A percentile compares a stretch with the other conserved stretches of the same genome.
Conservation (phyloP, 2,113 vertebrate genomes). For the Gallinago undulata region DNA sequence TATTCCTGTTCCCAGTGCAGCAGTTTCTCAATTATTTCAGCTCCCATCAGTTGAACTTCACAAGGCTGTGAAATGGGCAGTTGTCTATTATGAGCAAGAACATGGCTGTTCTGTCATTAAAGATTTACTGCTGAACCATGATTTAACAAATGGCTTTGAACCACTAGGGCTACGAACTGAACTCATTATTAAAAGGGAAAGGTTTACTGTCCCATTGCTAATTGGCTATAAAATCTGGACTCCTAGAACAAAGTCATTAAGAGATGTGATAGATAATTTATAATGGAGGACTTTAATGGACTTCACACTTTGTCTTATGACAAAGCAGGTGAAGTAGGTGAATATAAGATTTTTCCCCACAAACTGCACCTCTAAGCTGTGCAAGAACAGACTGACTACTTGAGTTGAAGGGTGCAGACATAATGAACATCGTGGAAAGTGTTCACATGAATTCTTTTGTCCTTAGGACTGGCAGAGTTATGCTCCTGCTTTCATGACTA, state of each 20-base stretch:
- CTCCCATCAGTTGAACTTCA: neutral
- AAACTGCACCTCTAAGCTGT: neutral
- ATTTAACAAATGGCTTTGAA: neutral
- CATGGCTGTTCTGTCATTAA: neutral
- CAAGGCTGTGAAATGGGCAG: neutral
- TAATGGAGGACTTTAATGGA: neutral
- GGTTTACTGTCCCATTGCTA: neutral
- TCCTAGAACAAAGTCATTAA: slow-evolving; percentile 18
- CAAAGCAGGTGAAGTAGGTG: neutral
- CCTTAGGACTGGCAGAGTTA: neutral
- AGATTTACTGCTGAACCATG: neutral
- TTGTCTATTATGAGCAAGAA: neutral
- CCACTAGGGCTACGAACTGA: neutral
- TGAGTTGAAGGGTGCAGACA: neutral
- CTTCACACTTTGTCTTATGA: neutral
- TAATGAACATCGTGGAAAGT: neutral
- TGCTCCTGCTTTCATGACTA: neutral
- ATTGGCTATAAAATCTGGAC: neutral
- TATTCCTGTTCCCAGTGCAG: neutral
- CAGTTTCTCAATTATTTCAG: neutral
- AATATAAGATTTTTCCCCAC: neutral
- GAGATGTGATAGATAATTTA: neutral
- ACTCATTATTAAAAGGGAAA: neutral
- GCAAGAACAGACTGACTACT: neutral
- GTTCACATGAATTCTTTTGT: neutral